These are phyloP conservation scores for Anastatus disparis DNA, from an alignment of 1,140 invertebrate species.

Conservation along the genomic window DNA sequence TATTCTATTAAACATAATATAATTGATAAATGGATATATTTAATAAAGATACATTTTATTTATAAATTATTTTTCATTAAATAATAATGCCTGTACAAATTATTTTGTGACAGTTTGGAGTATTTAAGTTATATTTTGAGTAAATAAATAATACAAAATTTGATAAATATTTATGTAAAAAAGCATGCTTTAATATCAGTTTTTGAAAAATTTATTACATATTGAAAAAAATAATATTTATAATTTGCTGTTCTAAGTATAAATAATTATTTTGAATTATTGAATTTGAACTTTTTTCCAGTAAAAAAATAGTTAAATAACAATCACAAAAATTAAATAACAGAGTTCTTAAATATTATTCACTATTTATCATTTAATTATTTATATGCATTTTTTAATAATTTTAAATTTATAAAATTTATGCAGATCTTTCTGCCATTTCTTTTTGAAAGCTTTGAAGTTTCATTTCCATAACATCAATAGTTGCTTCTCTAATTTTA, in stretches of 20 bases:
- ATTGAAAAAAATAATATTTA: background rate
- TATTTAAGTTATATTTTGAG: background rate
- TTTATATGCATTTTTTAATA: background rate
- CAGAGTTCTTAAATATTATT: constrained; percentile 12
- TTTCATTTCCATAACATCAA: constrained; percentile 78
- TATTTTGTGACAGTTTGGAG: background rate
- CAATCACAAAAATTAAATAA: constrained; percentile 6
- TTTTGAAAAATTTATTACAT: constrained; percentile 9
- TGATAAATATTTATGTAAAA: background rate
- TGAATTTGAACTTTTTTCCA: background rate
- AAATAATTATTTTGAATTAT: constrained; percentile 4
- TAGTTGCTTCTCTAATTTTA: constrained; percentile 83
- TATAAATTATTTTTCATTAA: background rate
- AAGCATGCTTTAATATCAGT: background rate
- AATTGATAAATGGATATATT: background rate
- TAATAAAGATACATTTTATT: background rate
- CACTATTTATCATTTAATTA: background rate
- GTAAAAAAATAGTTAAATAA: background rate
- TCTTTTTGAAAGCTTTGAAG: constrained; percentile 61
- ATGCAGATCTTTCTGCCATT: constrained; percentile 39
- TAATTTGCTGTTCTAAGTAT: background rate
- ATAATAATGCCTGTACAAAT: background rate
- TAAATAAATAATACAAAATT: background rate
- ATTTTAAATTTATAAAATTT: constrained; percentile 18
- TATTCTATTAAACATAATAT: too few species aligned